A percentile compares a stretch with the other conserved stretches of the same genome.
Conservation (phyloP, 1,140 invertebrate genomes). For the Phortica variegata region DNA sequence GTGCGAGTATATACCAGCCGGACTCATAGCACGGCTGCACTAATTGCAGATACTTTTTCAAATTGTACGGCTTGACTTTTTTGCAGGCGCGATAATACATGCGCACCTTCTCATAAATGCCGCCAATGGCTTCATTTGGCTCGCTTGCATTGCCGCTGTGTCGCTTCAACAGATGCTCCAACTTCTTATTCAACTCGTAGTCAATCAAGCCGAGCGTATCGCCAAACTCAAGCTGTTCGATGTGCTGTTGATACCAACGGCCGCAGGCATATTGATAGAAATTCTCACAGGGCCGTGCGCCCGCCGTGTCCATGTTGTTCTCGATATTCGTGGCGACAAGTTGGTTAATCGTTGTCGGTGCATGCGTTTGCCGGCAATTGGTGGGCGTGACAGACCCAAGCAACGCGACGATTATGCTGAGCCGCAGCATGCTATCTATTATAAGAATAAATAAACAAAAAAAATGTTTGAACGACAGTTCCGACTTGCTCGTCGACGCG, state of each 20-base stretch:
- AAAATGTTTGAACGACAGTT: not conserved
- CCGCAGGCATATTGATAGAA: constrained; percentile 54
- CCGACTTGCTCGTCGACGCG: not conserved
- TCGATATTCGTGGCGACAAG: constrained; percentile 40
- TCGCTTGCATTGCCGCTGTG: constrained; percentile 13
- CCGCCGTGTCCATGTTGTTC: constrained; percentile 44
- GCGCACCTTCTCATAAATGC: constrained; percentile 29
- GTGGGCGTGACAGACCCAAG: constrained; percentile 46
- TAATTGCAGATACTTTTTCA: constrained; percentile 46
- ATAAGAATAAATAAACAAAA: constrained; percentile 23
- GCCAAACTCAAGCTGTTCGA: constrained; percentile 29
- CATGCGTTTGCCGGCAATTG: constrained; percentile 38
- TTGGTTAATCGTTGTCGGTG: constrained; percentile 33
- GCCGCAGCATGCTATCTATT: constrained; percentile 37
- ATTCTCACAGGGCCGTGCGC: constrained; percentile 45
- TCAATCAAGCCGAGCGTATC: constrained; percentile 39
- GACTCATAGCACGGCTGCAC: constrained; percentile 28
- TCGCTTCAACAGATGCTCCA: constrained; percentile 34
- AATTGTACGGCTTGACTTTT: constrained; percentile 47
- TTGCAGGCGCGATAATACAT: constrained; percentile 47
- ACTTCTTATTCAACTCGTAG: constrained; percentile 29
- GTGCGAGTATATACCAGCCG: constrained; percentile 37
- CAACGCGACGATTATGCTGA: constrained; percentile 40
- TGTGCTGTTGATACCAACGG: constrained; percentile 37
- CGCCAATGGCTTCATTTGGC: constrained; percentile 13